Base-by-base conservation (phyloP, 2,113 vertebrate genomes). In the Nibea albiflora region DNA sequence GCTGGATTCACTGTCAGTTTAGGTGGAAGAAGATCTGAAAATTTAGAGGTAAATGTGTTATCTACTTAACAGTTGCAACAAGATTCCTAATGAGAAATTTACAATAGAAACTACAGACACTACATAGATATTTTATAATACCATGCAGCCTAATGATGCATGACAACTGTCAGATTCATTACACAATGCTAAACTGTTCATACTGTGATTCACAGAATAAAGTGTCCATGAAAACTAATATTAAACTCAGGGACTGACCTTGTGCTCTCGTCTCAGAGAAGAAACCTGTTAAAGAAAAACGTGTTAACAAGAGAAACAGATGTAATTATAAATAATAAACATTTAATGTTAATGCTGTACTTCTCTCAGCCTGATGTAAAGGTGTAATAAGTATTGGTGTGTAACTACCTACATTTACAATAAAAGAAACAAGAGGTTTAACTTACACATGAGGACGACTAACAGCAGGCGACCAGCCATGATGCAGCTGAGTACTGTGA, bases 11-110 rank as follows among this genome's bases (percentile, higher is more conserved):
- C 22, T 3, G 26, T 39, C 67, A 88, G 67, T 68, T 52, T 49
- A 19, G 79, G 78, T 63, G 19, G 50, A 69, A 14, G 31, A 50
- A 8, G 19, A 35, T 26, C 81, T 78, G 62, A 3, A 81, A 77
- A 46, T 50, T 49, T 17, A 10, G 0, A 73, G 52, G 5, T 22
- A 54, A 14, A 61, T 46, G 3, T 46, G 58, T 64, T 11, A 49
- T 16, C 1, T 42, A 5, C 1, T 4, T 1, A 5, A 61, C 19
- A 39, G 0, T 0, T 6, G 4, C 31, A 61, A 3, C 10, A 11
- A 52, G 10, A 8, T 8, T 35, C 31, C 31, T 35, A 7, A 35
- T 7, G 1, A 39, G 7, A 28, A 46, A 46, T 46, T 46, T 4
- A 46, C 44, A 14, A 49, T 15, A 49, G 14, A 49, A 49, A 49